Base-by-base conservation (phyloP, 2,888 invertebrate species). In the Nipponacmea schrenckii region DNA sequence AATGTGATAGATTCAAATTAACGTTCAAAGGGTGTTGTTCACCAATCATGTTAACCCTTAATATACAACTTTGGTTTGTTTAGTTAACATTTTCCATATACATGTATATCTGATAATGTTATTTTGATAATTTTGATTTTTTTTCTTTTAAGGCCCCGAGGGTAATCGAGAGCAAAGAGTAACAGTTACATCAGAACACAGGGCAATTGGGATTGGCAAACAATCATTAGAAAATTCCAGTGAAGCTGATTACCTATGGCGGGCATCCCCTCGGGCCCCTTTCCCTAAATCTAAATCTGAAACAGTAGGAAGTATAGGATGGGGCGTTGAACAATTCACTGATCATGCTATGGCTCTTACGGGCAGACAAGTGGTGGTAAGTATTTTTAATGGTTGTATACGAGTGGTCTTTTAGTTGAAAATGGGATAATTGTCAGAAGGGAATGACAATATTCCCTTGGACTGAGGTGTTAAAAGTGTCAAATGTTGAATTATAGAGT, bases 231-330 rank as follows among this genome's bases (percentile, higher is more conserved):
- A 85, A 69, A 80, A 80, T 17, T 84, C 83, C 67, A 80, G 81
- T 63, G 84, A 85, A 70, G 74, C 76, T 7, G 79, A 78, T 56
- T 86, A 86, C 71, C 70, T 86, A 64, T 84, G 84, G 82, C 72
- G 85, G 8, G 76, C 85, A 0, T 80, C 83, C 1, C 71, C 66
- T 5, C 68, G 76, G 8, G 82, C 83, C 0, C 81, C 84, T 8
- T 79, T 81, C 68, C 83, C 81, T 8, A 71, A 80, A 8, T 82
- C 86, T 17, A 81, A 80, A 64, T 74, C 80, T 3, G 71, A 69
- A 17, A 69, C 67, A 7, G 81, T 84, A 0, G 87, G 87, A 15
- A 85, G 83, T 70, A 80, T 86, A 15, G 87, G 87, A 31, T 87
- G 87, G 87, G 79, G 80, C 2, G 74, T 83, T 10, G 78, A 80